Conservation (phyloP, 37 sponge, comb jelly and placozoan species). For the Cliona cf. orientalis region DNA sequence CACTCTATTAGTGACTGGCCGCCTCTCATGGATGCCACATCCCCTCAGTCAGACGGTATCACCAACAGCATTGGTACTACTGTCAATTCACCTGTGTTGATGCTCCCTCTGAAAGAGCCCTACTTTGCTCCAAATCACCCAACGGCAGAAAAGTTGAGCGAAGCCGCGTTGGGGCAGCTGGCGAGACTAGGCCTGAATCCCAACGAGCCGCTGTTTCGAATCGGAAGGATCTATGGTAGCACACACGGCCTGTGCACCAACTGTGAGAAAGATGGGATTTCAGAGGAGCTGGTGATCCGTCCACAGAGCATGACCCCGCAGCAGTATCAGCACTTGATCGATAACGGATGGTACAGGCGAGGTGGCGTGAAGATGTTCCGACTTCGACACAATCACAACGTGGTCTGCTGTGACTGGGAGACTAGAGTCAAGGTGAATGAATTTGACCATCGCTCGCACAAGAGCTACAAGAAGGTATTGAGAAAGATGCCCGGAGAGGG, state of each 20-base stretch:
- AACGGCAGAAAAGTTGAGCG: conserved; percentile 28
- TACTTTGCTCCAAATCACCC: conserved; percentile 38
- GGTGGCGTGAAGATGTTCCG: conserved; percentile 94
- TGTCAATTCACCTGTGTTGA: background rate
- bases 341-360: conserved; percentile 91
- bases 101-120: conserved; percentile 44
- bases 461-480: conserved; percentile 70
- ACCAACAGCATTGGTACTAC: background rate
- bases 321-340: conserved; percentile 84
- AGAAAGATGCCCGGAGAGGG: conserved; percentile 62
- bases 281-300: conserved; percentile 82
- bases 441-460: conserved; percentile 65
- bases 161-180: conserved; percentile 38
- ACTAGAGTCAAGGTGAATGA: conserved; percentile 72
- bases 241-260: conserved; percentile 79
- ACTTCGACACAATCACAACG: conserved; percentile 63
- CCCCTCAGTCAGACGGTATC: background rate
- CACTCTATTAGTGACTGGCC: conserved; percentile 9
- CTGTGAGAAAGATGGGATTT: conserved; percentile 73
- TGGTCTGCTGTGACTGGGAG: conserved; percentile 85
- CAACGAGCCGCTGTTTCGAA: conserved; percentile 51
- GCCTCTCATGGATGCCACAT: background rate
- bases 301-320: conserved; percentile 66
- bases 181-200: conserved; percentile 53
- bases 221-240: conserved; percentile 72